phyloP scores from a whole-genome alignment of 2,113 vertebrate species.

The Litocranius walleri region DNA sequence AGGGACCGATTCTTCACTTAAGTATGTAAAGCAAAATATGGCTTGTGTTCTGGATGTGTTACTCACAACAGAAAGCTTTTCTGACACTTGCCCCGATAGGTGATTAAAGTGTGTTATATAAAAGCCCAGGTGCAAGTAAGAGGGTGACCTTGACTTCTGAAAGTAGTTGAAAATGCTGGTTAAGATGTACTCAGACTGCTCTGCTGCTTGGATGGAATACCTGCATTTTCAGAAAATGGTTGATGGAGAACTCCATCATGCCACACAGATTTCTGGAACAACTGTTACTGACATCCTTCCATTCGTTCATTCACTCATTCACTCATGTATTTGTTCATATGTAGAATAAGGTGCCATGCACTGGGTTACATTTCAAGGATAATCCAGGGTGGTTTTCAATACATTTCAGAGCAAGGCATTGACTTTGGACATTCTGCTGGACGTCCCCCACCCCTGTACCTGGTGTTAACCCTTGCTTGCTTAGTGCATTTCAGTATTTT shows the following conservation, averaged over 20 bases:
- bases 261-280: neutral
- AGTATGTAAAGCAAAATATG: constrained; percentile 48
- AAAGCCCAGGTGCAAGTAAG: neutral
- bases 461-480: neutral
- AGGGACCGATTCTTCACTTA: constrained; percentile 33
- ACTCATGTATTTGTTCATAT: neutral
- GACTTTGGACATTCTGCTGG: neutral
- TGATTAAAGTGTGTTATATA: neutral
- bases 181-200: neutral
- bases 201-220: neutral
- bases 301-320: neutral
- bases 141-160: neutral
- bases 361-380: neutral
- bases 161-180: neutral
- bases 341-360: neutral
- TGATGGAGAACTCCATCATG: neutral
- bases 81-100: neutral
- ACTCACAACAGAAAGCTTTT: constrained; percentile 25
- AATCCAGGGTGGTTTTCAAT: neutral
- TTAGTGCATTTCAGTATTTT: neutral
- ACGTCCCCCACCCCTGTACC: neutral
- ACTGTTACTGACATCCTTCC: neutral
- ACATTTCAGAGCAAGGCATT: neutral
- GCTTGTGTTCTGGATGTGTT: neutral
- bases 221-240: neutral